phyloP scores from a whole-genome alignment of 1,140 invertebrate species.

The Pseudomyrmex sp. region DNA sequence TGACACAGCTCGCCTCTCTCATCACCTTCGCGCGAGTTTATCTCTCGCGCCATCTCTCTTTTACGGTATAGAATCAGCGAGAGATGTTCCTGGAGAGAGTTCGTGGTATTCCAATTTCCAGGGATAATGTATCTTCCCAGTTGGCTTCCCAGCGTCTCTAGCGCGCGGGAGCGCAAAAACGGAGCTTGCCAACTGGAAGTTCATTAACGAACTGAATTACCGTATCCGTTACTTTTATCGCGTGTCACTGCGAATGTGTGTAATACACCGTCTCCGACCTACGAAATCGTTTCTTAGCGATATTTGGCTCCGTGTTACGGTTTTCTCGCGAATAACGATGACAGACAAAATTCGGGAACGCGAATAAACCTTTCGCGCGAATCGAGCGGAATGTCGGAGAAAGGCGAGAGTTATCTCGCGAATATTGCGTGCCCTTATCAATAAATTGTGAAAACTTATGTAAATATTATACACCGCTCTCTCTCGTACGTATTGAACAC shows the following conservation, averaged over 20 bases:
- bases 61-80: constrained; percentile 44
- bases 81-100: constrained; percentile 30
- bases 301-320: constrained; percentile 65
- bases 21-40: constrained; percentile 41
- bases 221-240: constrained; percentile 79
- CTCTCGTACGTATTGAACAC: too few species aligned
- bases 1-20: constrained; percentile 6
- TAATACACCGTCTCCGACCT: constrained; percentile 31
- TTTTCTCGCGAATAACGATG: constrained; percentile 47
- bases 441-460: too few species aligned
- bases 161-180: constrained; percentile 37
- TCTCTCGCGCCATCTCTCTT: constrained; percentile 61
- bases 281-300: constrained; percentile 70
- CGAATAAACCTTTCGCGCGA: background rate
- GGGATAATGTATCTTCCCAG: constrained; percentile 70
- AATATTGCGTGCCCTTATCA: background rate
- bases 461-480: too few species aligned
- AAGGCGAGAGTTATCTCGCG: background rate
- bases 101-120: constrained; percentile 72
- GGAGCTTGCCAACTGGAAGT: constrained; percentile 76
- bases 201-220: constrained; percentile 79
- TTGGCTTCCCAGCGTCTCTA: constrained; percentile 61
- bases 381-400: constrained; percentile 3
- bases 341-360: constrained; percentile 62
- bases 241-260: constrained; percentile 64